Evolutionary conservation across 92 coral and sea anemone genomes (phyloP), one percentile per base, ranked within the genome.

Genomic region (Ricordea florida): DNA sequence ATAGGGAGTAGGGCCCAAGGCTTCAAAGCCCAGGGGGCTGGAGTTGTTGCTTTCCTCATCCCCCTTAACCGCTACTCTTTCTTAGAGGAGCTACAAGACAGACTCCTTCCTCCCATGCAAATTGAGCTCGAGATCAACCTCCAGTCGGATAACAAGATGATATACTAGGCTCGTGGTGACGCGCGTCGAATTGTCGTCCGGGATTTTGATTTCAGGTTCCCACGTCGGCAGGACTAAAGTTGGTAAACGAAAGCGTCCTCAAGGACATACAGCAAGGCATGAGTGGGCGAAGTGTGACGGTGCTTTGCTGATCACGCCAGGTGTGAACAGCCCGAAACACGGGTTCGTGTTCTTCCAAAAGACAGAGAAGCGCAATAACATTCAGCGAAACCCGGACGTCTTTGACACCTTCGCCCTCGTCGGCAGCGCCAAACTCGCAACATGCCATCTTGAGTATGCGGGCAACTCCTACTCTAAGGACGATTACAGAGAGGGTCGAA

Each of bases 41-140:
- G 21, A 1, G 18, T 32, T 1, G 2, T 60, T 1, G 20, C 31
- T n/a, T 6, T 46, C 24, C 2, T 33, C 6, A 35, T 60, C 8
- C 67, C 67, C 1, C 67, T 60, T 17, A 60, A 60, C 45, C 47
- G 67, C 1, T 60, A 28, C 47, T 15, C 44, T 7, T 60, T 33
- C 47, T 60, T 60, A 14, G 67, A 35, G 13, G 67, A 34, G 11
- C 11, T 60, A 10, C 6, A 11, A 5, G 13, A 14, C 43, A 9
- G 28, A 1, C 45, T 33, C 16, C 26, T 60, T 3, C 67, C 67
- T 0, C 67, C 67, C 6, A 33, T 35, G 48, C 38, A 34, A 8
- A 24, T 60, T 1, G 26, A 17, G 4, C 5, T 60, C 67, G 67
- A 60, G 17, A 31, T 60, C 0, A 27, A 31, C 2, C 67, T 60